phyloP scores from a whole-genome alignment of 2,113 vertebrate species.

The Anguilla japonica region DNA sequence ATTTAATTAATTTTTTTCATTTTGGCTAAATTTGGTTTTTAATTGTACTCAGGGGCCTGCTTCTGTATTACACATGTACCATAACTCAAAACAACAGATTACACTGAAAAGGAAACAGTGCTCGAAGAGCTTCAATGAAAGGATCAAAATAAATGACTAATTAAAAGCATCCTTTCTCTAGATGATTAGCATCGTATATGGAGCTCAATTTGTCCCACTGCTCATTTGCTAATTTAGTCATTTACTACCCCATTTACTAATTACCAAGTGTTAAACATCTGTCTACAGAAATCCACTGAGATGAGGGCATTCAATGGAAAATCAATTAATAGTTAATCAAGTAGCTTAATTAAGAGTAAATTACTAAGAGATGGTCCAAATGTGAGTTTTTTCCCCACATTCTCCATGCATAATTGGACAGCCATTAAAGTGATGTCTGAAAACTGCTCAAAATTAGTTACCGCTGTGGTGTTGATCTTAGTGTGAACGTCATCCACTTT shows the following conservation, averaged over 20 bases:
- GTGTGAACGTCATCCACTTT: not conserved
- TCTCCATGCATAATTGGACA: not conserved
- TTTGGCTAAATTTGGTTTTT: no score
- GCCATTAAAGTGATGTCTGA: not conserved
- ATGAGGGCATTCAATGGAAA: conserved; percentile 27
- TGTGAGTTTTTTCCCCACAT: not conserved
- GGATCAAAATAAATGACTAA: conserved; percentile 22
- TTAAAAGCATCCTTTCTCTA: conserved; percentile 41
- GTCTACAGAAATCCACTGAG: conserved; percentile 34
- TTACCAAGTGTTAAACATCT: conserved; percentile 38
- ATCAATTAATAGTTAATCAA: conserved; percentile 35
- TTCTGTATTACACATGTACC: not conserved
- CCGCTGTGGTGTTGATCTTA: not conserved
- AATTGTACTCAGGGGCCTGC: not conserved
- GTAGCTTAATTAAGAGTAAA: conserved; percentile 31
- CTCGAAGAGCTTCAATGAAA: not conserved
- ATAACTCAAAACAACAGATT: not conserved
- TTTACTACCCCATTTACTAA: conserved; percentile 14
- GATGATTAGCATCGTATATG: conserved; percentile 22
- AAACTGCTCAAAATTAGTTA: not conserved
- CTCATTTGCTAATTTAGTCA: conserved; percentile 34
- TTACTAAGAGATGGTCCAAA: conserved; percentile 9
- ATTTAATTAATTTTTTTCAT: not conserved
- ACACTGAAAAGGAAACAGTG: not conserved
- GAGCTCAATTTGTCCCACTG: conserved; percentile 43